A percentile compares a stretch with the other conserved stretches of the same genome.
Evolutionary conservation across 2,797 vertebrate genomes (phyloP).

Genomic region (Arremon aurantiirostris): DNA sequence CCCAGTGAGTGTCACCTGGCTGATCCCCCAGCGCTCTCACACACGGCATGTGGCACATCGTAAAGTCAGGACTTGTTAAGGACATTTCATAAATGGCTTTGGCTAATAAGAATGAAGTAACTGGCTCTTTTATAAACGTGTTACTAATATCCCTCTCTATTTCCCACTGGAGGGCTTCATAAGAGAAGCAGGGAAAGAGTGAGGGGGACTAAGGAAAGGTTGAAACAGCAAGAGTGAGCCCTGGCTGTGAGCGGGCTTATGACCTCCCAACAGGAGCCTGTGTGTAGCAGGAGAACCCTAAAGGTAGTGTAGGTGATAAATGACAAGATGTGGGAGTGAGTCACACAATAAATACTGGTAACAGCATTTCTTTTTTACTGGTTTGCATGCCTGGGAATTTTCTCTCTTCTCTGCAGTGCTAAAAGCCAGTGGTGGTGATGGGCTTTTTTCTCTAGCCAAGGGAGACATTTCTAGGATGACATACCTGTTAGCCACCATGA

Average conservation of each 20-base stretch:
- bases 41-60: neutral
- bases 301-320: neutral
- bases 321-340: neutral
- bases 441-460: slow-evolving; percentile 47
- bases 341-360: neutral
- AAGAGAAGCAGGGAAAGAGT: neutral
- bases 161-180: neutral
- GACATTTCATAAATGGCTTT: slow-evolving; percentile 57
- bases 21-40: neutral
- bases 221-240: neutral
- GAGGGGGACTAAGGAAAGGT: neutral
- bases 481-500: slow-evolving; percentile 8
- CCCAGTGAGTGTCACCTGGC: neutral
- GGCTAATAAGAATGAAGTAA: slow-evolving; percentile 52
- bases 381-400: neutral
- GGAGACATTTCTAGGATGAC: slow-evolving; percentile 8
- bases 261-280: neutral
- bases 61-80: slow-evolving; percentile 65
- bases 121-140: slow-evolving; percentile 1
- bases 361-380: neutral
- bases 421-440: neutral
- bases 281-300: neutral
- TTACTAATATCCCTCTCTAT: neutral
- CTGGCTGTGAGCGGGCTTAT: neutral
- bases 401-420: neutral